Evolutionary conservation across 2,888 invertebrate species (phyloP), one percentile per base, ranked within the genome.

Genomic region (Oxyscelio sp.): DNA sequence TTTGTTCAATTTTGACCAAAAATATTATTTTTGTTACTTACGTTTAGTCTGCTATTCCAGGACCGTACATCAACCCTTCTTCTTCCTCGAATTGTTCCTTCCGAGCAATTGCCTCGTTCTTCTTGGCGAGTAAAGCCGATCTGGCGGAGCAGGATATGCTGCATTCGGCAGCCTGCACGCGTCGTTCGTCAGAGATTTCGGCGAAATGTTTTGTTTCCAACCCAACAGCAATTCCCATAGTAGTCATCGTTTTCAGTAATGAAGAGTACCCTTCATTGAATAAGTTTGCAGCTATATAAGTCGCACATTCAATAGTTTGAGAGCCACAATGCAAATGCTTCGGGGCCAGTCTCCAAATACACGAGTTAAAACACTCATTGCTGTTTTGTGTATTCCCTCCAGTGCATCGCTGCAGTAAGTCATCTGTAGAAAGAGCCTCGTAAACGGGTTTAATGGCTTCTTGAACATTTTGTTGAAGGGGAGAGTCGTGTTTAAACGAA

Each of bases 1-100:
- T 54, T 54, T 54, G 61, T 11, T 27, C 43, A 61, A 61, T 45
- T 61, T 61, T 61, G 45, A 45, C 61, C 45, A 59, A 43, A 61
- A 61, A 61, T 38, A 43, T 48, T 63, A 34, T 63, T 63, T 63
- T 48, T 40, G 31, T 48, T 48, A 63, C 48, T 63, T 52, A n/a
- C n/a, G n/a, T n/a, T n/a, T n/a, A n/a, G n/a, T n/a, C n/a, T n/a
- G n/a, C n/a, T n/a, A n/a, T n/a, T n/a, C n/a, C n/a, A n/a, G n/a
- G n/a, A n/a, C n/a, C n/a, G n/a, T n/a, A n/a, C n/a, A n/a, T n/a
- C n/a, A 52, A 31, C 11, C 31, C 31, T 56, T 56, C 38, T 21
- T 38, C 58, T 58, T 21, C 4, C 24, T 59, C 40, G 21, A 59
- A 59, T 24, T 43, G 40, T 24, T 40, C 59, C 22, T 59, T 13